Evolutionary conservation across 2,113 vertebrate genomes (phyloP).

Genomic region (Manacus vitellinus): DNA sequence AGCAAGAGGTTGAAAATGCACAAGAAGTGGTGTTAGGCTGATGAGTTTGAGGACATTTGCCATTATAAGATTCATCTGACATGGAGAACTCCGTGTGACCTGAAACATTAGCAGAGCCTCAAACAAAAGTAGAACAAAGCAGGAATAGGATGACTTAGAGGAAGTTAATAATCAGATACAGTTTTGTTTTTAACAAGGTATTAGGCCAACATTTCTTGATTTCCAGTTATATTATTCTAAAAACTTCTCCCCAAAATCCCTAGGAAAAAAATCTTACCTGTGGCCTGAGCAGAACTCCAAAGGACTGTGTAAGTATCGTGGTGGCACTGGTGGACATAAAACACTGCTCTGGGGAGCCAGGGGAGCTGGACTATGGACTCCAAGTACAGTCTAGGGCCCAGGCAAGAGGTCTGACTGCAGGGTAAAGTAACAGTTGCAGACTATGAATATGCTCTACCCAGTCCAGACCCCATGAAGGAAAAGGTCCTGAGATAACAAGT

Average conservation of each 20-base stretch:
- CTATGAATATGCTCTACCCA: not conserved
- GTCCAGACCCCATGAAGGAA: not conserved
- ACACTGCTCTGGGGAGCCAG: rapidly evolving
- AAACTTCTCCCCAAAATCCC: not conserved
- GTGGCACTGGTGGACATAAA: not conserved
- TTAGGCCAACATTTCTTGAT: not conserved
- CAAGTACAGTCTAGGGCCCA: not conserved
- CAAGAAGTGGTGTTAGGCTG: not conserved
- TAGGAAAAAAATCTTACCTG: not conserved
- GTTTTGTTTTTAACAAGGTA: not conserved
- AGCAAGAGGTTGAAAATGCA: not conserved
- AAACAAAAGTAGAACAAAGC: not conserved
- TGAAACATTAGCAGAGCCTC: not conserved
- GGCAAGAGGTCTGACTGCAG: not conserved
- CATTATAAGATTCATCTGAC: not conserved
- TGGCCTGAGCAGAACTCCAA: not conserved
- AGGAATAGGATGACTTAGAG: not conserved
- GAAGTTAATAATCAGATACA: not conserved
- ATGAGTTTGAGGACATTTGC: not conserved
- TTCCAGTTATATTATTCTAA: not conserved
- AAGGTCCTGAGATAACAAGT: not conserved
- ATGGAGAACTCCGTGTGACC: not conserved
- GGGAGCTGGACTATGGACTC: not conserved
- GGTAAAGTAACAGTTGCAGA: not conserved
- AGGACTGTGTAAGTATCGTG: not conserved